Conservation (phyloP, 2,113 vertebrate species). For the Ranitomeya variabilis region DNA sequence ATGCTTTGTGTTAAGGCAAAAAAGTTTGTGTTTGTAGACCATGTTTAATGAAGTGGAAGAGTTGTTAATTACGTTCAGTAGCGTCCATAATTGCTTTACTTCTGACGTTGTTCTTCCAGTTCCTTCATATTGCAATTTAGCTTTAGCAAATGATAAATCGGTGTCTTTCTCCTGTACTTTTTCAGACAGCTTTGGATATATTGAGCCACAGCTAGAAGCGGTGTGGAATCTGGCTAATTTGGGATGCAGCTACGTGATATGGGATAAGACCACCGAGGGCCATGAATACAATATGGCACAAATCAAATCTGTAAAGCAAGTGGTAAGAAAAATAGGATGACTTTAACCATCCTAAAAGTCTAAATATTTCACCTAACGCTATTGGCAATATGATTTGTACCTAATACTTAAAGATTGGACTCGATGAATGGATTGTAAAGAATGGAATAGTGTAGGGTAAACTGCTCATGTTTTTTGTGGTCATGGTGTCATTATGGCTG, state of each 20-base stretch:
- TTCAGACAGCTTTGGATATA: constrained; percentile 69
- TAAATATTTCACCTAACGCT: not conserved
- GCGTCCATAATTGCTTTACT: no score
- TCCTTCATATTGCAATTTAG: not conserved
- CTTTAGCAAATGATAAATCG: not conserved
- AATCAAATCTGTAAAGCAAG: constrained; percentile 66
- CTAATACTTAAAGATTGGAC: no score
- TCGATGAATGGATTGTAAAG: no score
- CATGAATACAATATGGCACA: constrained; percentile 66
- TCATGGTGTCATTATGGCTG: no score
- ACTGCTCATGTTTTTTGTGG: no score
- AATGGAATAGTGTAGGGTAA: no score
- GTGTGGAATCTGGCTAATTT: constrained; percentile 68
- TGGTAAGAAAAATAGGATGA: constrained; percentile 67
- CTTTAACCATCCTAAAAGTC: not conserved
- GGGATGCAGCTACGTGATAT: constrained; percentile 74
- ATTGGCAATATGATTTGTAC: no score
- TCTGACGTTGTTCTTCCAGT: not conserved
- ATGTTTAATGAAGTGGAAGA: no score
- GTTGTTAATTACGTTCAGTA: no score
- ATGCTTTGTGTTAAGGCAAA: no score
- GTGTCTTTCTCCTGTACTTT: not conserved
- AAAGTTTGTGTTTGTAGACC: no score
- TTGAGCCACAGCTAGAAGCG: constrained; percentile 63
- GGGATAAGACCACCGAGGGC: constrained; percentile 67